phyloP scores from a whole-genome alignment of 1,140 invertebrate genomes.

The Stegodyphus mimosarum region DNA sequence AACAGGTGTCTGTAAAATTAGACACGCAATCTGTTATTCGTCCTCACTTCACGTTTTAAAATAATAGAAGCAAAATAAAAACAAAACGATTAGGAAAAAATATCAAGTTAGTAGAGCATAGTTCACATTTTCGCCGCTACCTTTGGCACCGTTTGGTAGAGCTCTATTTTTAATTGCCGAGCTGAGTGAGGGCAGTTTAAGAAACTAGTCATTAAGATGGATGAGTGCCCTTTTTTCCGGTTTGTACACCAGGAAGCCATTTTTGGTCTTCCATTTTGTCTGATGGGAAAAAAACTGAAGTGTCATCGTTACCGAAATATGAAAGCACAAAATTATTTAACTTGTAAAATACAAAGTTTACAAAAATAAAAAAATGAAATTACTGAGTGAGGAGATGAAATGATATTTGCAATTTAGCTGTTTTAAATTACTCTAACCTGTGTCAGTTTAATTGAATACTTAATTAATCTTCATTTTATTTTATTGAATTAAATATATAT shows the following conservation, averaged over 20 bases:
- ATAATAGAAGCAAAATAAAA: neutral
- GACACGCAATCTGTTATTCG: slow-evolving; percentile 45
- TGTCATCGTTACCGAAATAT: too few species aligned
- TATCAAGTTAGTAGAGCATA: slow-evolving; percentile 28
- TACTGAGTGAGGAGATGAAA: too few species aligned
- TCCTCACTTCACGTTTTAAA: slow-evolving; percentile 12
- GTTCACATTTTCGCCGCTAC: slow-evolving; percentile 51
- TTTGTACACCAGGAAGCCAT: neutral
- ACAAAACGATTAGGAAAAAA: slow-evolving; percentile 6
- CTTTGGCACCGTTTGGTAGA: slow-evolving; percentile 43
- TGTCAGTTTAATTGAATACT: too few species aligned
- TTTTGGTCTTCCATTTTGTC: neutral
- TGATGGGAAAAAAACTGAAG: too few species aligned
- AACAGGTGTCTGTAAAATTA: slow-evolving; percentile 58
- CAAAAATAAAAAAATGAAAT: too few species aligned
- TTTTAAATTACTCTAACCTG: too few species aligned
- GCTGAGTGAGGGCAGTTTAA: slow-evolving; percentile 54
- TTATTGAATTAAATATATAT: too few species aligned
- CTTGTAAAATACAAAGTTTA: too few species aligned
- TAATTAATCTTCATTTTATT: too few species aligned
- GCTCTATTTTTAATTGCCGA: slow-evolving; percentile 57
- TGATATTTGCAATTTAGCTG: too few species aligned
- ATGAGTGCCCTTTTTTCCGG: neutral
- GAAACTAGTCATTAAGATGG: slow-evolving; percentile 53
- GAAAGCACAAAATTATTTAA: too few species aligned